Percentiles rank a stretch among this genome's conserved stretches.
Evolutionary conservation across 2,113 vertebrate species (phyloP).

Genomic region (Lophius piscatorius): DNA sequence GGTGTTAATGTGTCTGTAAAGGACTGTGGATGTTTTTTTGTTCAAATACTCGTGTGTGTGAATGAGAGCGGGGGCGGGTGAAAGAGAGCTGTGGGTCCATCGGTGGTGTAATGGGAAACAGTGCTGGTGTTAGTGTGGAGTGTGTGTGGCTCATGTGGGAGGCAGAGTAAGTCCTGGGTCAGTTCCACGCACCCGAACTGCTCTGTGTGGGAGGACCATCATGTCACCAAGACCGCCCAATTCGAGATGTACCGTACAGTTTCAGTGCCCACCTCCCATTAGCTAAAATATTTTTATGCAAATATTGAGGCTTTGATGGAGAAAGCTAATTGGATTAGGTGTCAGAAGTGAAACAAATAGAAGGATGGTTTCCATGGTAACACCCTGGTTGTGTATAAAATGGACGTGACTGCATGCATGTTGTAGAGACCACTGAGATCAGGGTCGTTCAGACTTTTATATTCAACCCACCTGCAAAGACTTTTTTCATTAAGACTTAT

Average conservation of each 20-base stretch:
- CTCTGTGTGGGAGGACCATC: constrained; percentile 33
- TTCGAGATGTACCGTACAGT: background rate
- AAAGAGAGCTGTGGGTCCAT: constrained; percentile 6
- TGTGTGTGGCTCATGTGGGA: constrained; percentile 42
- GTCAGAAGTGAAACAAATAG: too few relatives aligned
- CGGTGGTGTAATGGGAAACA: constrained; percentile 40
- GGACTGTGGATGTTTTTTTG: background rate
- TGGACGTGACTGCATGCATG: too few relatives aligned
- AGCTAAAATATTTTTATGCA: too few relatives aligned
- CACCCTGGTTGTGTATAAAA: too few relatives aligned
- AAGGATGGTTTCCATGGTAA: too few relatives aligned
- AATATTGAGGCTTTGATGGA: too few relatives aligned
- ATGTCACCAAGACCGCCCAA: constrained; percentile 8
- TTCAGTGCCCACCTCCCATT: constrained; percentile 7
- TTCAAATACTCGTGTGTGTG: background rate
- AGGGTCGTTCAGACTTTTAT: too few relatives aligned
- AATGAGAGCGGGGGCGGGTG: constrained; percentile 17
- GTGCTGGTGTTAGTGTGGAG: constrained; percentile 36
- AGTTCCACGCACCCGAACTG: constrained; percentile 17
- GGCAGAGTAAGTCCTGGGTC: constrained; percentile 38
- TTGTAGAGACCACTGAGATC: too few relatives aligned
- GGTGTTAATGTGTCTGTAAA: constrained; percentile 16
- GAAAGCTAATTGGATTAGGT: background rate
- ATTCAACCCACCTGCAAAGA: too few relatives aligned
- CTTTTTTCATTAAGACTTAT: too few relatives aligned